phyloP scores from a whole-genome alignment of 2,797 vertebrate species.

The Acropternis orthonyx region DNA sequence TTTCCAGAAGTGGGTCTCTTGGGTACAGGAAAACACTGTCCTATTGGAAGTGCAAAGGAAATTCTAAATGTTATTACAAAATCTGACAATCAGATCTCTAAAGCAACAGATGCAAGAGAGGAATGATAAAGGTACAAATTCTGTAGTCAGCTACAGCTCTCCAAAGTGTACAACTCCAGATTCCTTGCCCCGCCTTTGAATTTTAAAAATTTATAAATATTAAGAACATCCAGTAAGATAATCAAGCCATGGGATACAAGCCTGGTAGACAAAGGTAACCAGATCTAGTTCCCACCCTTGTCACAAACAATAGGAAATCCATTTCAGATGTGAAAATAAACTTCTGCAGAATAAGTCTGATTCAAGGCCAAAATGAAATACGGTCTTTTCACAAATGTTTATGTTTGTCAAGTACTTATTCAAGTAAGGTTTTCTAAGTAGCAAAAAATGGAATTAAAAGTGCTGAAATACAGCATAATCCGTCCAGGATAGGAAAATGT shows the following conservation, averaged over 20 bases:
- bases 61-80: background rate
- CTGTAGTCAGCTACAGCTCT: background rate
- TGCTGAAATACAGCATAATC: conserved; percentile 39
- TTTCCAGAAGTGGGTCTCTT: background rate
- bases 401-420: background rate
- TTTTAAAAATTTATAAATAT: background rate
- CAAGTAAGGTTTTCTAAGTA: background rate
- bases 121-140: background rate
- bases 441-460: background rate
- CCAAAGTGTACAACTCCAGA: background rate
- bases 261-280: background rate
- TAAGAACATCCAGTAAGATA: conserved; percentile 2
- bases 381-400: background rate
- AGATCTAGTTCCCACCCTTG: conserved; percentile 22
- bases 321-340: conserved; percentile 56
- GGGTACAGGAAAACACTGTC: background rate
- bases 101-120: background rate
- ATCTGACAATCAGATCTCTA: background rate
- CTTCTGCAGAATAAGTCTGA: background rate
- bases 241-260: background rate
- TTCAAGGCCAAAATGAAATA: conserved; percentile 39
- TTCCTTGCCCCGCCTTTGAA: background rate
- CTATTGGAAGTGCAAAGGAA: background rate
- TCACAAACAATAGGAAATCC: conserved; percentile 54
- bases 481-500: background rate